A percentile compares a stretch with the other conserved stretches of the same genome.
These are phyloP conservation scores for Pedetes capensis DNA, from an alignment of 2,113 vertebrate genomes.

Conservation along the genomic window DNA sequence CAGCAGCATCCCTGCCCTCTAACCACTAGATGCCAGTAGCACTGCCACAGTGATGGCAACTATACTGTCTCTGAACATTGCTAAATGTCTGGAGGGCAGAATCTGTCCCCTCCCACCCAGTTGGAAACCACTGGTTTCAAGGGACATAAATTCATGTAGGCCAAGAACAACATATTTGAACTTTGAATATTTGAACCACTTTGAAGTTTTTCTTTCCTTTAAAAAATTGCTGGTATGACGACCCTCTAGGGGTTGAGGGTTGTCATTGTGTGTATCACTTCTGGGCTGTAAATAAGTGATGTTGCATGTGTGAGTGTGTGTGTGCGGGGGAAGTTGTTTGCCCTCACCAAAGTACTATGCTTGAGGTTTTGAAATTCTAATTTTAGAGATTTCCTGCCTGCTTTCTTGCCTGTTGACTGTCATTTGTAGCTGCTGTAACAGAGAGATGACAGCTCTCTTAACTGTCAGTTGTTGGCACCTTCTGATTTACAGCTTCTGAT, in stretches of 20 bases:
- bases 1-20: neutral
- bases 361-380: neutral
- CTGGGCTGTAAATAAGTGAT: neutral
- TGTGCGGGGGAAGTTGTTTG: neutral
- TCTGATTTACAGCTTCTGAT: slow-evolving; percentile 22
- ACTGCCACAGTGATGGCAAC: neutral
- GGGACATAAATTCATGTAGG: neutral
- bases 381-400: neutral
- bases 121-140: slow-evolving; percentile 1
- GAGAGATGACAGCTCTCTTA: slow-evolving; percentile 52
- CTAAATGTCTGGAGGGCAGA: neutral
- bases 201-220: neutral
- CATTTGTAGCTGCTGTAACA: neutral
- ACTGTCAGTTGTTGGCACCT: slow-evolving; percentile 36
- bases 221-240: neutral
- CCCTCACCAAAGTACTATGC: neutral
- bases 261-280: neutral
- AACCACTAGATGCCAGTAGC: slow-evolving; percentile 12
- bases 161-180: neutral
- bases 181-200: neutral
- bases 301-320: neutral
- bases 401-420: slow-evolving; percentile 40
- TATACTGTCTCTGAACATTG: neutral
- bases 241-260: neutral
- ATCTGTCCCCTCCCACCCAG: neutral